Percentiles rank a stretch among this genome's conserved stretches.
Conservation (phyloP, 2,113 vertebrate genomes). For the Dasypus novemcinctus region DNA sequence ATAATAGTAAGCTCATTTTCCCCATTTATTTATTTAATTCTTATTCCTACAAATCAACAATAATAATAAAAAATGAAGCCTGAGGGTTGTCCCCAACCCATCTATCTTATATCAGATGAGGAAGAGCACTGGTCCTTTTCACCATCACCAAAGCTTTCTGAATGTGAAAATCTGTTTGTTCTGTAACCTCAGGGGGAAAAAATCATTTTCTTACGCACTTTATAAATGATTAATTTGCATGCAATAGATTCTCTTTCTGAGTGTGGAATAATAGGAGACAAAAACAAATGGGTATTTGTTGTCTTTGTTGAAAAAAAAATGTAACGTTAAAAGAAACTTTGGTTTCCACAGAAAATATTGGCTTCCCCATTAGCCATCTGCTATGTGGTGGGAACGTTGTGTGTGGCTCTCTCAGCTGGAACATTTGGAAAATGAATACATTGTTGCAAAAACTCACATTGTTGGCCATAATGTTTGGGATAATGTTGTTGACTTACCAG, state of each 20-base stretch:
- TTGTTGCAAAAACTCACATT: slow-evolving; percentile 83
- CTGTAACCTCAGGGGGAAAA: background rate
- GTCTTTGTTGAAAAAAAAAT: slow-evolving; percentile 73
- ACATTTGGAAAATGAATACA: slow-evolving; percentile 87
- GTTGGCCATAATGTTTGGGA: slow-evolving; percentile 82
- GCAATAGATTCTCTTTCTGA: slow-evolving; percentile 34
- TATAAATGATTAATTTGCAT: slow-evolving; percentile 45
- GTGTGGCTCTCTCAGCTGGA: slow-evolving; percentile 85
- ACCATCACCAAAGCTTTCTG: background rate
- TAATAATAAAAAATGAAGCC: background rate
- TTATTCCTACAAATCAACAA: background rate
- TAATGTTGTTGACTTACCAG: slow-evolving; percentile 86
- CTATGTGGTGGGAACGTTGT: slow-evolving; percentile 80
- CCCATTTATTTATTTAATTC: background rate
- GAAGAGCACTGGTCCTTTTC: background rate
- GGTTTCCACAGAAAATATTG: slow-evolving; percentile 83
- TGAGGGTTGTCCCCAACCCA: background rate
- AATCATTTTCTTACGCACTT: background rate
- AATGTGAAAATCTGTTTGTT: background rate
- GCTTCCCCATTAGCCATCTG: slow-evolving; percentile 87
- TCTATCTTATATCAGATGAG: background rate
- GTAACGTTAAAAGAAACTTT: slow-evolving; percentile 79
- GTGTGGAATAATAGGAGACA: slow-evolving; percentile 12
- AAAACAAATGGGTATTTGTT: slow-evolving; percentile 77
- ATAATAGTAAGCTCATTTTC: background rate